Evolutionary conservation across 2,888 invertebrate genomes (phyloP).

Genomic region (Cosmopolites sordidus): DNA sequence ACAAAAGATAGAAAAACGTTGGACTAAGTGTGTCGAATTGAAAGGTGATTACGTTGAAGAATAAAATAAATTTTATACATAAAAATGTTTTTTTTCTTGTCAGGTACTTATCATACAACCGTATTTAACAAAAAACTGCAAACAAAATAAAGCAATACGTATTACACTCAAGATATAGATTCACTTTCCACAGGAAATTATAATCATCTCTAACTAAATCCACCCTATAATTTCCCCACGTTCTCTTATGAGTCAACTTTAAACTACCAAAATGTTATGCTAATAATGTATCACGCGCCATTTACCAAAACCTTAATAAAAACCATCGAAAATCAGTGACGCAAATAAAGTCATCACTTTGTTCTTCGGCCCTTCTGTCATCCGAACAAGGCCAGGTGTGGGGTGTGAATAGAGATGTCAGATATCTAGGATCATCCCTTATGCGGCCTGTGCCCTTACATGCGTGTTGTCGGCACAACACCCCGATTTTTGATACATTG

Average conservation of each 20-base stretch:
- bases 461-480: slow-evolving; percentile 30
- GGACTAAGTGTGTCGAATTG: no score
- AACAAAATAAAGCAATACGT: no score
- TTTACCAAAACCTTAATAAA: slow-evolving; percentile 26
- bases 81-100: no score
- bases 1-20: no score
- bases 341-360: slow-evolving; percentile 36
- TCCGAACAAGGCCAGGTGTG: slow-evolving; percentile 31
- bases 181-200: no score
- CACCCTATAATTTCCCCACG: no score
- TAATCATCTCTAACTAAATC: no score
- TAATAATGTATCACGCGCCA: slow-evolving; percentile 18
- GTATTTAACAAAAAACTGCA: no score
- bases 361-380: slow-evolving; percentile 21
- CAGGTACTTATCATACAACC: no score
- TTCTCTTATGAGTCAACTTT: neutral
- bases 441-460: slow-evolving; percentile 27
- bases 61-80: no score
- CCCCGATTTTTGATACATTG: slow-evolving; percentile 10
- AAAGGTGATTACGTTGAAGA: no score
- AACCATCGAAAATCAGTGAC: slow-evolving; percentile 32
- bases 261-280: slow-evolving; percentile 2
- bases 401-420: slow-evolving; percentile 34
- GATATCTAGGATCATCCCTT: slow-evolving; percentile 34
- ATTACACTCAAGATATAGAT: no score